These are phyloP conservation scores for Peromyscus polionotus DNA, from an alignment of 2,113 vertebrate genomes.

Conservation along the genomic window DNA sequence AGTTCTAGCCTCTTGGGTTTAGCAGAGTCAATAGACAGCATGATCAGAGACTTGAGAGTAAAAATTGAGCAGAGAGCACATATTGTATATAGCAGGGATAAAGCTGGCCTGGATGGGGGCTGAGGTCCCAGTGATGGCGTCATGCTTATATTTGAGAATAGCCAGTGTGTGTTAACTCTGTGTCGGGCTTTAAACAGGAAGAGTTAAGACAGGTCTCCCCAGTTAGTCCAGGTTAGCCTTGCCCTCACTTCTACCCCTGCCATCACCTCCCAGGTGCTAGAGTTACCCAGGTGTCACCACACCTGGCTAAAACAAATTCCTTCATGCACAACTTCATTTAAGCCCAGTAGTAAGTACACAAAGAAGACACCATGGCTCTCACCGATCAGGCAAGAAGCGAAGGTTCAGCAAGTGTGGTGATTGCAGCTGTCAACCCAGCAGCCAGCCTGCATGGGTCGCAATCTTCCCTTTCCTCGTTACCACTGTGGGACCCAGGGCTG, in stretches of 20 bases:
- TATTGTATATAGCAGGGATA: neutral
- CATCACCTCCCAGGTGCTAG: neutral
- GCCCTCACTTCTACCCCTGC: neutral
- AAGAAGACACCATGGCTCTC: neutral
- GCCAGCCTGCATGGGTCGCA: neutral
- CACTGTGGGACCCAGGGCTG: neutral
- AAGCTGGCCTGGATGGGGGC: neutral
- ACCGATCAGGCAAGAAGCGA: neutral
- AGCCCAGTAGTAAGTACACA: neutral
- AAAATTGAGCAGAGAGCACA: slow-evolving; percentile 9
- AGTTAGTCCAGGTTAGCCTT: neutral
- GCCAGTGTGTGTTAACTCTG: neutral
- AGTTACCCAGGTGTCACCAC: neutral
- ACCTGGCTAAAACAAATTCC: slow-evolving; percentile 23
- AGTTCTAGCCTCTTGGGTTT: neutral
- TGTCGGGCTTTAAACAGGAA: neutral
- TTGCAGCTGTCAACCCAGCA: neutral
- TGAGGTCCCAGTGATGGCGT: neutral
- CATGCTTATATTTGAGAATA: slow-evolving; percentile 1
- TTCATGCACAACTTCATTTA: neutral
- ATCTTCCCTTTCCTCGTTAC: slow-evolving; percentile 6
- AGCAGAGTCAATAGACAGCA: neutral
- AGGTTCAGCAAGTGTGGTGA: neutral
- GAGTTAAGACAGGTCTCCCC: neutral
- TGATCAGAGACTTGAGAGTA: neutral